Conservation (phyloP, 2,888 invertebrate genomes). For the Epiblema foenella region DNA sequence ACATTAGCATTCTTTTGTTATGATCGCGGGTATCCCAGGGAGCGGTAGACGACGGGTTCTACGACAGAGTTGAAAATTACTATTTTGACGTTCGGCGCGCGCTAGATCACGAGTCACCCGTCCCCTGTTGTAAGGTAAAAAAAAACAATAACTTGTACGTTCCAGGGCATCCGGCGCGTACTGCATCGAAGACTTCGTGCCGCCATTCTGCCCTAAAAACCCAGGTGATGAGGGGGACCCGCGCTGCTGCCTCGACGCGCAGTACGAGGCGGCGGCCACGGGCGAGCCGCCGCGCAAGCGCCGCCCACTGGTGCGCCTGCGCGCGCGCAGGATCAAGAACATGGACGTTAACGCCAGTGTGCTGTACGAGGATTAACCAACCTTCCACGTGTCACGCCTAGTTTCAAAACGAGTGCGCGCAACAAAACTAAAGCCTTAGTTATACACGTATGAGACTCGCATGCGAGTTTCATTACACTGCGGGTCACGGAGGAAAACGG, state of each 20-base stretch:
- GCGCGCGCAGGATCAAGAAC: constrained; percentile 53
- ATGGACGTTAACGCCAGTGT: constrained; percentile 44
- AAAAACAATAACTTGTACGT: neutral
- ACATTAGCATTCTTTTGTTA: too few relatives aligned
- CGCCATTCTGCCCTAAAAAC: constrained; percentile 89
- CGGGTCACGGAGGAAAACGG: too few relatives aligned
- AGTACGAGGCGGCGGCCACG: constrained; percentile 72
- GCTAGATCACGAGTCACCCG: too few relatives aligned
- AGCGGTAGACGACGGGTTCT: too few relatives aligned
- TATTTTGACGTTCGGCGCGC: too few relatives aligned
- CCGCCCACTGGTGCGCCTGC: constrained; percentile 62
- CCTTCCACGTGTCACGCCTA: neutral
- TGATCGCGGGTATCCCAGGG: too few relatives aligned
- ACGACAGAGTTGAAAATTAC: too few relatives aligned
- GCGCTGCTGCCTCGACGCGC: constrained; percentile 87
- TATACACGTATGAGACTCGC: too few relatives aligned
- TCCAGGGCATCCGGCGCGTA: constrained; percentile 88
- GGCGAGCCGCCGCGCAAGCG: constrained; percentile 69
- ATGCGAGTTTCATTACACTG: too few relatives aligned
- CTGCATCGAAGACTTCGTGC: constrained; percentile 86
- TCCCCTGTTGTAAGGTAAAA: too few relatives aligned
- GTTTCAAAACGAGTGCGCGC: too few relatives aligned
- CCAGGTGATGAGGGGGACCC: constrained; percentile 87
- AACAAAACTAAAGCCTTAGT: too few relatives aligned
- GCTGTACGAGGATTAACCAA: neutral